These are phyloP conservation scores for Portunus trituberculatus DNA, from an alignment of 1,140 invertebrate genomes.

Conservation along the genomic window DNA sequence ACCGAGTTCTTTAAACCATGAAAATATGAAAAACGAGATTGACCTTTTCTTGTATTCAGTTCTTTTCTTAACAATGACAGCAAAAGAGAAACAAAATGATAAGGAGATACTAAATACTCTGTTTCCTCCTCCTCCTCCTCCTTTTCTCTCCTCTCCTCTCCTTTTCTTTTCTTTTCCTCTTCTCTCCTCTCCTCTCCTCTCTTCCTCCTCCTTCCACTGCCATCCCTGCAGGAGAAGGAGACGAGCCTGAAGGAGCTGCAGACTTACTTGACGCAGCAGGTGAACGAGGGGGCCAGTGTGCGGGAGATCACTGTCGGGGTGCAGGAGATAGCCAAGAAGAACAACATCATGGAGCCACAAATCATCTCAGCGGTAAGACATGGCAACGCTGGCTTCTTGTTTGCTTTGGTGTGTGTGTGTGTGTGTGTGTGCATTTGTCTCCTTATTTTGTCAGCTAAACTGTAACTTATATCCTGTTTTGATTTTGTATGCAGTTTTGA, in stretches of 20 bases:
- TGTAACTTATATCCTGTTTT: neutral
- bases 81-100: too few species aligned
- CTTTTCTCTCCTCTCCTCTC: too few species aligned
- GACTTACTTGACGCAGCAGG: slow-evolving; percentile 74
- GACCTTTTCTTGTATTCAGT: too few species aligned
- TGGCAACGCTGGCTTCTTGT: neutral
- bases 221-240: slow-evolving; percentile 88
- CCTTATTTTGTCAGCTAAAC: neutral
- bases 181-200: neutral
- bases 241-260: slow-evolving; percentile 86
- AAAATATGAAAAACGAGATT: too few species aligned
- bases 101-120: too few species aligned
- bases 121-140: too few species aligned
- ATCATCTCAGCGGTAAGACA: slow-evolving; percentile 75
- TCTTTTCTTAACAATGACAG: too few species aligned
- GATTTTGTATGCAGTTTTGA: neutral
- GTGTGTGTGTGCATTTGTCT: neutral
- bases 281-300: slow-evolving; percentile 73
- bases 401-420: neutral
- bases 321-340: slow-evolving; percentile 75
- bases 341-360: slow-evolving; percentile 76
- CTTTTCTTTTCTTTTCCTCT: neutral
- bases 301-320: slow-evolving; percentile 75
- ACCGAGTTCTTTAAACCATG: too few species aligned
- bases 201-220: neutral